These are phyloP conservation scores for Actinernus sp. DNA, from an alignment of 92 coral and sea anemone genomes.

Conservation along the genomic window DNA sequence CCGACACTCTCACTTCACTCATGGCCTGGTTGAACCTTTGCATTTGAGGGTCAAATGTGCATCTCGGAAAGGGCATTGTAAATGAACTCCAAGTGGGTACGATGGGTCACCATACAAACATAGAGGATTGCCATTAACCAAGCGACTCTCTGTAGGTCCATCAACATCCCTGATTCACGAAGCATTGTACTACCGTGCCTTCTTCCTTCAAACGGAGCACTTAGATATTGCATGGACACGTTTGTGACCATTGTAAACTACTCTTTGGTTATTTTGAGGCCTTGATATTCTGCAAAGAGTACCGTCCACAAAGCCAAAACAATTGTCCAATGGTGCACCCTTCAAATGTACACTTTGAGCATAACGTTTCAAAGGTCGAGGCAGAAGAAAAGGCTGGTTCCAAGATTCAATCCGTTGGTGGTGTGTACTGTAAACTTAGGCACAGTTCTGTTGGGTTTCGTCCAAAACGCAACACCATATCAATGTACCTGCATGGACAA, in stretches of 20 bases:
- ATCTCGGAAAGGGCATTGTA: too few species aligned
- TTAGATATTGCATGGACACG: slow-evolving; percentile 8
- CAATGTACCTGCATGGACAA: slow-evolving; percentile 24
- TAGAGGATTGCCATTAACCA: too few species aligned
- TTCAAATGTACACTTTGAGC: slow-evolving; percentile 36
- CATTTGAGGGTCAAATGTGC: too few species aligned
- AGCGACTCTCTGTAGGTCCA: too few species aligned
- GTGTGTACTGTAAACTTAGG: slow-evolving; percentile 35
- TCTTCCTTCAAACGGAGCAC: too few species aligned
- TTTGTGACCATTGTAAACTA: too few species aligned
- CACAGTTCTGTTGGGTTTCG: slow-evolving; percentile 70
- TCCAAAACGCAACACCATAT: slow-evolving; percentile 53
- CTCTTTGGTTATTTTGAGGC: background rate
- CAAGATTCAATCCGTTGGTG: slow-evolving; percentile 57
- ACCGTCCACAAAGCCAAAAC: slow-evolving; percentile 1
- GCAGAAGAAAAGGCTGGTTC: slow-evolving; percentile 61
- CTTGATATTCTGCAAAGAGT: background rate
- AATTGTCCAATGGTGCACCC: slow-evolving; percentile 4
- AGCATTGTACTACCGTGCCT: too few species aligned
- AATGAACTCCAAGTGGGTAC: too few species aligned
- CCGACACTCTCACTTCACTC: background rate
- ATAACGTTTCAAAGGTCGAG: slow-evolving; percentile 30
- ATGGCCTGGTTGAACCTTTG: background rate
- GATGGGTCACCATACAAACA: too few species aligned
- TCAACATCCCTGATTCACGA: too few species aligned